Evolutionary conservation across 1,140 invertebrate species (phyloP), one percentile per base, ranked within the genome.

Genomic region (Atta texana): DNA sequence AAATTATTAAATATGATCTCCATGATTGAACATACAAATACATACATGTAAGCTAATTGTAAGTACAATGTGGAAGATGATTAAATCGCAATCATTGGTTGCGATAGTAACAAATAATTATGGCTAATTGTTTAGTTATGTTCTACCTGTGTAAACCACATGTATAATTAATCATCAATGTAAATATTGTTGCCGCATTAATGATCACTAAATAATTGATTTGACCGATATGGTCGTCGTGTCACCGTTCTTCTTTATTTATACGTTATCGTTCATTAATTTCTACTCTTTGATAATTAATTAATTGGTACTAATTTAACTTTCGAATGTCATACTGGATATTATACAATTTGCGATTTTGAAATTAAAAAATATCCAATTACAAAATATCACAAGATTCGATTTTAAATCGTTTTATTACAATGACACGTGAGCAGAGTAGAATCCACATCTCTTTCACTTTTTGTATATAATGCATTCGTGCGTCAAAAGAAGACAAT

Each of bases 61-160:
- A 44, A 84, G 80, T 84, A 49, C 55, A 49, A n/a, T 18, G 28
- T 34, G 14, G 55, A 84, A 84, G 69, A 84, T 84, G 80, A 84
- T 84, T 84, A 84, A 84, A 84, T 49, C 39, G 69, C 80, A 84
- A 84, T 84, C 80, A 84, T 75, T 75, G 44, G 80, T n/a, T 55
- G 51, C 80, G 59, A 75, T 84, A 75, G 80, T 84, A 84, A 68
- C 69, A 61, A 84, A 84, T 84, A 84, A 84, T 84, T 84, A 84
- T 74, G 55, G 80, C 69, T 61, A 84, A 84, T 84, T 75, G 69
- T 84, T 84, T 75, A 84, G 55, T 84, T 84, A 74, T 49, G 69
- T 55, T 44, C 18, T 14, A 12, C 39, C 24, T 39, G 55, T 84
- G 68, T 61, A 74, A 75, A 75, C 39, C 39, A 75, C 14, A 24